Evolutionary conservation across 2,113 vertebrate genomes (phyloP).

Genomic region (Prunella himalayana): DNA sequence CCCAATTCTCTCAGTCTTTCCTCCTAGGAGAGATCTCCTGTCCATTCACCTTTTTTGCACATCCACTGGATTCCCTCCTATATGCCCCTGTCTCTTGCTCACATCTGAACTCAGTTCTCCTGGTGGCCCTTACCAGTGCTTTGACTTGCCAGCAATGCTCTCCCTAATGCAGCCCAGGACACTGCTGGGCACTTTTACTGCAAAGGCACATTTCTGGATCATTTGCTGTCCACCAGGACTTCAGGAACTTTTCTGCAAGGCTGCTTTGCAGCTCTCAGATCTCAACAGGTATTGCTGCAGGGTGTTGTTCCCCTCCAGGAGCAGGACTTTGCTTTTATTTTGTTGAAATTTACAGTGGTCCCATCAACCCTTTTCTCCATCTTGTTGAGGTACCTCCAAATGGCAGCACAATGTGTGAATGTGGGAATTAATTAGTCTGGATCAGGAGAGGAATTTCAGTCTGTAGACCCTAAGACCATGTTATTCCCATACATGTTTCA

Average conservation of each 20-base stretch:
- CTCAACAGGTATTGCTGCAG: not conserved
- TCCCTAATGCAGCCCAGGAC: not conserved
- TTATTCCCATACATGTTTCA: not conserved
- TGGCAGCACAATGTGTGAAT: not conserved
- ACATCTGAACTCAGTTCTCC: fast-evolving
- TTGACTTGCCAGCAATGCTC: fast-evolving
- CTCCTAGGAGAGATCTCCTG: not conserved
- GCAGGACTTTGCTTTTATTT: not conserved
- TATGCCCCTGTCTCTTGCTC: not conserved
- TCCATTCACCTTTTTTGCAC: not conserved
- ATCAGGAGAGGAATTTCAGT: not conserved
- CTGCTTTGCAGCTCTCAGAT: not conserved
- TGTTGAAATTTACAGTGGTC: not conserved
- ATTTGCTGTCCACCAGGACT: not conserved
- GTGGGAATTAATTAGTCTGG: not conserved
- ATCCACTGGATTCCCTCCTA: not conserved
- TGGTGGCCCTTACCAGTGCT: not conserved
- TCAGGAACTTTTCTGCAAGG: not conserved
- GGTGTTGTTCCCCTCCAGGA: not conserved
- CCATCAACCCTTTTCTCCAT: not conserved
- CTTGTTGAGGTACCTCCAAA: not conserved
- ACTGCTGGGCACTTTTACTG: not conserved
- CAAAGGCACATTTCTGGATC: not conserved
- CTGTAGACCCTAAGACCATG: not conserved
- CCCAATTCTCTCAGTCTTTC: not conserved